Evolutionary conservation across 2,797 vertebrate genomes (phyloP), one percentile per base, ranked within the genome.

Genomic region (Capromys pilorides): DNA sequence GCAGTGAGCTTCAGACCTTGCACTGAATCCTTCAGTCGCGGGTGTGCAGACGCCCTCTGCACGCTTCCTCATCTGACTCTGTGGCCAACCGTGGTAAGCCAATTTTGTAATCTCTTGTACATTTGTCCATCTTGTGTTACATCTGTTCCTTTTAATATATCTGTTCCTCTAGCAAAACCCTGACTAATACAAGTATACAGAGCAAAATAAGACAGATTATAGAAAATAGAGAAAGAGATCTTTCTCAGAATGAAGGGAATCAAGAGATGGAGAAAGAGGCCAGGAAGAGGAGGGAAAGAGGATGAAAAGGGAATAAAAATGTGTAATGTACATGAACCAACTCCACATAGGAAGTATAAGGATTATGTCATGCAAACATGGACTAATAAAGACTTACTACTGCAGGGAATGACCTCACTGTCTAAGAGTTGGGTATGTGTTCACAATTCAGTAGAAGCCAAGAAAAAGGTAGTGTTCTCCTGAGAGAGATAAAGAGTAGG

Each of bases 391-490:
- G 11, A 22, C 26, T 18, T 16, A 5, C 31, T 36, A 57, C 24
- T 41, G 4, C 0, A 11, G 8, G 16, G 31, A 28, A 64, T n/a
- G 8, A 12, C 14, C 19, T 8, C 19, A 0, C 2, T 21, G 21
- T 33, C 26, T 0, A 8, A 1, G 62, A 41, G 21, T 5, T 36
- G 4, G 2, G 1, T 24, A 11, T 14, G n/a, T 31, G 21, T 31
- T 3, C 36, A 62, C 2, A 16, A 10, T 14, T 14, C 12, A 5
- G 77, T 4, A 11, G 18, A 6, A 80, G 10, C 14, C 0, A 4
- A 75, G 69, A 33, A n/a, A 57, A 41, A n/a, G 4, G 11, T 5
- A 5, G 8, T 0, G 1, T 45, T 51, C 22, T 69, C 13, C 45
- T 12, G 64, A 45, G 57, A 75, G 26, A 18, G 18, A 28, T 21